These are phyloP conservation scores for Maconellicoccus hirsutus DNA, from an alignment of 1,140 invertebrate species.

Conservation along the genomic window DNA sequence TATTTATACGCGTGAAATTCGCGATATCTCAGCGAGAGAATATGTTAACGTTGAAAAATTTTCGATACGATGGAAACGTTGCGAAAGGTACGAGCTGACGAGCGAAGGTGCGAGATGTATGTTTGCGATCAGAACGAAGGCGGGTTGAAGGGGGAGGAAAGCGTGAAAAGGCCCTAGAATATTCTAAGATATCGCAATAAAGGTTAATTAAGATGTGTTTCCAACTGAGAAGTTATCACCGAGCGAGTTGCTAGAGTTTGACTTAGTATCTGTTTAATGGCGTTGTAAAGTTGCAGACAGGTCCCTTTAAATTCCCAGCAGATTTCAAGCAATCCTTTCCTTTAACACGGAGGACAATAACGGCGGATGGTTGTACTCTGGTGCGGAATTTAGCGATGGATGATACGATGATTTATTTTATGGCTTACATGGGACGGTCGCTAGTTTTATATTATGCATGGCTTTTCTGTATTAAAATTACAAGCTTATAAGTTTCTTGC, in stretches of 20 bases:
- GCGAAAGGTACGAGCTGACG: too few species aligned
- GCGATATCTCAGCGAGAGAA: too few species aligned
- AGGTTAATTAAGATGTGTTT: conserved; percentile 18
- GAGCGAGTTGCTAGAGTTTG: conserved; percentile 8
- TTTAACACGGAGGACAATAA: conserved; percentile 11
- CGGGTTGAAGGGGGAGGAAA: background rate
- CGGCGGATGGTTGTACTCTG: background rate
- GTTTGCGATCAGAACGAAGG: too few species aligned
- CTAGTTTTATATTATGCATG: background rate
- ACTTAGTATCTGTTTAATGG: conserved; percentile 21
- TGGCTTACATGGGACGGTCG: conserved; percentile 11
- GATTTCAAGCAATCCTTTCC: background rate
- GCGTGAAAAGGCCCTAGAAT: background rate
- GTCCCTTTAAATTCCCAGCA: conserved; percentile 11
- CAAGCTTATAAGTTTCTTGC: background rate
- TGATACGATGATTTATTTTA: conserved; percentile 21
- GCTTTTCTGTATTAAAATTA: conserved; percentile 1
- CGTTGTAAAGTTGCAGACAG: conserved; percentile 22
- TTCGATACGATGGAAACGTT: too few species aligned
- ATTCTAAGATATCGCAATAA: conserved; percentile 18
- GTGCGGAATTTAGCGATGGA: background rate
- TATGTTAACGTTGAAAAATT: too few species aligned
- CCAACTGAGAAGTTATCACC: conserved; percentile 11
- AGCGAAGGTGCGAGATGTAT: too few species aligned
- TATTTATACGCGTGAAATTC: too few species aligned